Evolutionary conservation across 2,888 invertebrate species (phyloP).

Genomic region (Heliconius ismenius): DNA sequence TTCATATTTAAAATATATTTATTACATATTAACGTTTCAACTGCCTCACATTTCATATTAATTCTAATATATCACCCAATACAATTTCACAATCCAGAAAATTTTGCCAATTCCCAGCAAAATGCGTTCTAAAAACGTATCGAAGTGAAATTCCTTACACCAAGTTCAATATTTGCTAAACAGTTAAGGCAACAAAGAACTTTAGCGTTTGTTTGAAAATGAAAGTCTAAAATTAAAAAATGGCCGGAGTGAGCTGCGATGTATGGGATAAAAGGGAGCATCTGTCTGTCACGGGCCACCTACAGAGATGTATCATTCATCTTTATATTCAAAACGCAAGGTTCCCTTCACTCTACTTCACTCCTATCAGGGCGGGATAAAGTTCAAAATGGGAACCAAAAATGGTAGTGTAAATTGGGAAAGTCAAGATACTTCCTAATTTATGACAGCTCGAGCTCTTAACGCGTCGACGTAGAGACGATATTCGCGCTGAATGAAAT

Average conservation of each 20-base stretch:
- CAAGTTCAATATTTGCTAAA: constrained; percentile 34
- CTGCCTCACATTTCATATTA: too few relatives aligned
- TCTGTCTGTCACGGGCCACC: constrained; percentile 78
- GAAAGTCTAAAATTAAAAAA: constrained; percentile 62
- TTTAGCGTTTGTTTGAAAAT: constrained; percentile 38
- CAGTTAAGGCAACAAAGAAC: constrained; percentile 33
- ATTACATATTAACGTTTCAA: too few relatives aligned
- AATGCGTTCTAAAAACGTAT: constrained; percentile 3
- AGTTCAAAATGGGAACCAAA: constrained; percentile 38
- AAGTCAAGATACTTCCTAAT: constrained; percentile 59
- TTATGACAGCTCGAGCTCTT: constrained; percentile 60
- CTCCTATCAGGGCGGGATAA: constrained; percentile 36
- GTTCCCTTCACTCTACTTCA: constrained; percentile 1
- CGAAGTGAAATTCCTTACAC: constrained; percentile 10
- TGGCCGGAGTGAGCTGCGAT: constrained; percentile 53
- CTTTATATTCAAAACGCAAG: constrained; percentile 58
- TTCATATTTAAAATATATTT: too few relatives aligned
- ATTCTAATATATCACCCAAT: background rate
- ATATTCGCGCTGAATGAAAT: constrained; percentile 58
- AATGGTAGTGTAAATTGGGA: constrained; percentile 41
- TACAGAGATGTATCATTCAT: constrained; percentile 73
- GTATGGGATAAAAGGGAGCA: constrained; percentile 63
- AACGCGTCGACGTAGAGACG: constrained; percentile 56
- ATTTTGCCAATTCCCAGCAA: constrained; percentile 1
- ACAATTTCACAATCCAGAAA: background rate